A percentile compares a stretch with the other conserved stretches of the same genome.
phyloP scores from a whole-genome alignment of 2,797 vertebrate species.

The Pelodytes ibericus region DNA sequence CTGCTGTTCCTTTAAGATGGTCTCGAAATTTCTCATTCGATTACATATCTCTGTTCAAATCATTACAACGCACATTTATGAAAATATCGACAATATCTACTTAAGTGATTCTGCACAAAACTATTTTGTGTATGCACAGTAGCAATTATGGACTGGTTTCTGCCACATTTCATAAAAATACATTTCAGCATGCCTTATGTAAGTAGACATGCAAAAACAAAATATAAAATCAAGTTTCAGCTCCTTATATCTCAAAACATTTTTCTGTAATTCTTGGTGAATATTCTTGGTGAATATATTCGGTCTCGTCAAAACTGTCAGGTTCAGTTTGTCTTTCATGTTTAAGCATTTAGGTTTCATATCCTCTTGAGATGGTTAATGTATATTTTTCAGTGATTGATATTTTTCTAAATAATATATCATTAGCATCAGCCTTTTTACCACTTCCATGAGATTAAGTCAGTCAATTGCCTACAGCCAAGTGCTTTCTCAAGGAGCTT shows the following conservation, averaged over 20 bases:
- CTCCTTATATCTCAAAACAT: neutral
- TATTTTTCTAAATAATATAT: neutral
- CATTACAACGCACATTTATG: slow-evolving; percentile 14
- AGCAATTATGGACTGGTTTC: slow-evolving; percentile 2
- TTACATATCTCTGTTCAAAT: slow-evolving; percentile 7
- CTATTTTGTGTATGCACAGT: slow-evolving; percentile 7
- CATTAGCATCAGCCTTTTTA: neutral
- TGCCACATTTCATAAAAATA: slow-evolving; percentile 2
- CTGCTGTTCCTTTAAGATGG: neutral
- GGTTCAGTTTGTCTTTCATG: neutral
- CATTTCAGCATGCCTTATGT: neutral
- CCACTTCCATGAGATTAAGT: too few relatives aligned
- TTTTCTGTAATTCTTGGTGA: neutral
- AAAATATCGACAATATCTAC: slow-evolving; percentile 13
- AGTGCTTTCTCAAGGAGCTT: too few relatives aligned
- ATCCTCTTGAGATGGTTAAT: neutral
- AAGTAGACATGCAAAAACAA: neutral
- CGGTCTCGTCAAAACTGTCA: neutral
- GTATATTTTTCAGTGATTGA: neutral
- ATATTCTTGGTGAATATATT: neutral
- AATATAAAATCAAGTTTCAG: slow-evolving; percentile 4
- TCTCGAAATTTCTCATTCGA: neutral
- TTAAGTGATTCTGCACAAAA: slow-evolving; percentile 28
- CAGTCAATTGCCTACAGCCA: too few relatives aligned
- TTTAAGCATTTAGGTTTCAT: neutral